Evolutionary conservation across 2,113 vertebrate genomes (phyloP).

Genomic region (Notothenia rossii): DNA sequence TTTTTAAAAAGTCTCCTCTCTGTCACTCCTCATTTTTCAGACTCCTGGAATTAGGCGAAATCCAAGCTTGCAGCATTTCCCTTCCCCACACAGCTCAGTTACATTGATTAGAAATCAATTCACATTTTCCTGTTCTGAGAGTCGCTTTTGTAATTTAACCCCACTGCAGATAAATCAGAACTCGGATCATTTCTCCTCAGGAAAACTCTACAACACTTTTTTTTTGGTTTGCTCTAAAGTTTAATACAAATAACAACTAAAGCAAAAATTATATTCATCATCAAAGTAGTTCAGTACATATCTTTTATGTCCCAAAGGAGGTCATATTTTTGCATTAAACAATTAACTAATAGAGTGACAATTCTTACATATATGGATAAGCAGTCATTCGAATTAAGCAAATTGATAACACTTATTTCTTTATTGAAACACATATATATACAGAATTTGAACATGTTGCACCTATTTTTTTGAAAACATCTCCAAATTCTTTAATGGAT

Average conservation of each 20-base stretch:
- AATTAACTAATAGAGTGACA: neutral
- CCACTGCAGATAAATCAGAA: slow-evolving; percentile 47
- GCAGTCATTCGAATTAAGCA: too few species aligned
- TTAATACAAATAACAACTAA: neutral
- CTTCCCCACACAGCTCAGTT: slow-evolving; percentile 51
- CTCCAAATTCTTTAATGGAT: too few species aligned
- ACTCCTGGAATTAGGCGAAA: slow-evolving; percentile 61
- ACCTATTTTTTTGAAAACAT: too few species aligned
- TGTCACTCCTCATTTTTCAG: slow-evolving; percentile 71
- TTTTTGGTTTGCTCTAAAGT: neutral
- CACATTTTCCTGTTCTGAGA: slow-evolving; percentile 56
- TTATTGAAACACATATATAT: too few species aligned
- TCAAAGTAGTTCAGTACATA: neutral
- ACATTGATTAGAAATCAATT: slow-evolving; percentile 75
- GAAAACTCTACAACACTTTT: neutral
- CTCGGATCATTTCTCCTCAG: neutral
- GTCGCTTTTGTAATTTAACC: slow-evolving; percentile 62
- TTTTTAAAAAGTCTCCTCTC: slow-evolving; percentile 70
- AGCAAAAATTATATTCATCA: neutral
- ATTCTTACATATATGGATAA: too few species aligned
- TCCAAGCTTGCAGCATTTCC: slow-evolving; percentile 44
- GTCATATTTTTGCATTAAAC: neutral
- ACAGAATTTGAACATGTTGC: too few species aligned
- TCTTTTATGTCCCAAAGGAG: neutral
- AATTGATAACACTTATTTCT: too few species aligned